A percentile compares a stretch with the other conserved stretches of the same genome.
Conservation (phyloP, 2,113 vertebrate genomes). For the Mirounga angustirostris region DNA sequence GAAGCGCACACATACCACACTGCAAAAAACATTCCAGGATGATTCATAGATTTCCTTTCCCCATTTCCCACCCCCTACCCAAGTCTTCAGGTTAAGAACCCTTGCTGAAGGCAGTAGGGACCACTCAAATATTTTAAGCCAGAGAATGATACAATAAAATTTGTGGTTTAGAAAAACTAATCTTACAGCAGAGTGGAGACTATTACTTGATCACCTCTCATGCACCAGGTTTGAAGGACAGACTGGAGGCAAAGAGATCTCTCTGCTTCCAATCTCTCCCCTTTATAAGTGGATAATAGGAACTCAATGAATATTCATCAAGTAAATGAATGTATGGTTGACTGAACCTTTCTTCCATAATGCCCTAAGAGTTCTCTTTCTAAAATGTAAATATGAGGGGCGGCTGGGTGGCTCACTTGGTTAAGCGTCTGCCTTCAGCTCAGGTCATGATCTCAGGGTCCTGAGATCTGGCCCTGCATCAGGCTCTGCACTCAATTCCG, state of each 20-base stretch:
- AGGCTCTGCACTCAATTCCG: no score
- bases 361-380: slow-evolving; percentile 1
- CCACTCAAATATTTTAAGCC: not conserved
- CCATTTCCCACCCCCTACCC: not conserved
- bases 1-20: not conserved
- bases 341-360: slow-evolving; percentile 15
- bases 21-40: not conserved
- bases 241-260: not conserved
- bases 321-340: slow-evolving; percentile 1
- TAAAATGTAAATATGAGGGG: not conserved
- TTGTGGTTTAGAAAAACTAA: not conserved
- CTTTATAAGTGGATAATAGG: not conserved
- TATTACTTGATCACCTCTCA: not conserved
- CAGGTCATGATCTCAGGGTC: not conserved
- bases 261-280: not conserved
- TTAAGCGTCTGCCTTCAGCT: not conserved
- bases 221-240: not conserved
- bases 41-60: not conserved
- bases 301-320: slow-evolving; percentile 37
- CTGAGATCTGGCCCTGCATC: not conserved
- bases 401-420: not conserved
- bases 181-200: not conserved
- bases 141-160: slow-evolving; percentile 1
- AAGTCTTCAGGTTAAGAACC: not conserved
- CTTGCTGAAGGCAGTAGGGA: not conserved